phyloP scores from a whole-genome alignment of 2,113 vertebrate genomes.

The Aplodontia rufa region DNA sequence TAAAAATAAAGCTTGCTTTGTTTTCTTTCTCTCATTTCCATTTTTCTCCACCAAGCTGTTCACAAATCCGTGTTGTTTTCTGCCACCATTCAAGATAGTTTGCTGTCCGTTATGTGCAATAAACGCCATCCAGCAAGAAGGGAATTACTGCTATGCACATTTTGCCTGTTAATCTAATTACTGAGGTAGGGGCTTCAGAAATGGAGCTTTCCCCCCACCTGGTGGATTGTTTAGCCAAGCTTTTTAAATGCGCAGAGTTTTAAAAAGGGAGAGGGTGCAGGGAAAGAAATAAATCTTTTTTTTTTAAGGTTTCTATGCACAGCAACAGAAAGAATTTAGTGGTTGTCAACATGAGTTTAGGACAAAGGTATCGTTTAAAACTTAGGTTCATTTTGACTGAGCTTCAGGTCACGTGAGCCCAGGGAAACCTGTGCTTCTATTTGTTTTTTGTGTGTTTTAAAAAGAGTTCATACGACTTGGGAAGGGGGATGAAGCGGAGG shows the following conservation, averaged over 20 bases:
- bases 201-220: conserved; percentile 89
- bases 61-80: neutral
- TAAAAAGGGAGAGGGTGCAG: neutral
- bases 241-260: conserved; percentile 90
- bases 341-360: conserved; percentile 95
- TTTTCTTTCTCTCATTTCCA: conserved; percentile 75
- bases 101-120: conserved; percentile 67
- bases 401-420: conserved; percentile 82
- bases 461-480: conserved; percentile 38
- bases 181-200: conserved; percentile 84
- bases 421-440: conserved; percentile 64
- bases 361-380: conserved; percentile 84
- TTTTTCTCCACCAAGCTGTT: conserved; percentile 38
- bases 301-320: conserved; percentile 80
- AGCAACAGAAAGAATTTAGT: conserved; percentile 86
- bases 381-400: conserved; percentile 83
- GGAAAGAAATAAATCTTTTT: conserved; percentile 21
- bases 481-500: neutral
- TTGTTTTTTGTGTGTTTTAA: conserved; percentile 60
- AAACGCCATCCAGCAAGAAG: neutral
- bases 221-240: conserved; percentile 90
- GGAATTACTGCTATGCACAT: conserved; percentile 56
- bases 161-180: conserved; percentile 89
- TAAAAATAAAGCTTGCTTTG: conserved; percentile 64
- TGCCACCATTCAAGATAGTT: conserved; percentile 72